phyloP scores from a whole-genome alignment of 2,797 vertebrate species.

The Thalassophryne amazonica region DNA sequence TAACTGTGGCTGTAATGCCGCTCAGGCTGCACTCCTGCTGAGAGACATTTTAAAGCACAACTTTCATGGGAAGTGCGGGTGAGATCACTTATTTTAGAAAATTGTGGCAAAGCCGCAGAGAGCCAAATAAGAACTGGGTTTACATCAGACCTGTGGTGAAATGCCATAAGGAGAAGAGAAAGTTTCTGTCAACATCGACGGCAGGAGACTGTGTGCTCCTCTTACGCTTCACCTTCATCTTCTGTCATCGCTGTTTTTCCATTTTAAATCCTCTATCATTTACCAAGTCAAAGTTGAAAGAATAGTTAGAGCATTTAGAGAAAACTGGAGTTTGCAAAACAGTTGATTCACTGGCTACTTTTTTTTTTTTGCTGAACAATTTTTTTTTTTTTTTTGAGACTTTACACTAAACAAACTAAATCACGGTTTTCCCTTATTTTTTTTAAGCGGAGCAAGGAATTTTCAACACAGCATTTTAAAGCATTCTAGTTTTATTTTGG shows the following conservation, averaged over 20 bases:
- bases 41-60: constrained; percentile 50
- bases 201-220: constrained; percentile 17
- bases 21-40: constrained; percentile 46
- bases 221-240: constrained; percentile 38
- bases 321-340: constrained; percentile 20
- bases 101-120: constrained; percentile 13
- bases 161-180: constrained; percentile 40
- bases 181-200: constrained; percentile 50
- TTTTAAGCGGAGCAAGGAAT: too few species aligned
- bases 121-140: constrained; percentile 41
- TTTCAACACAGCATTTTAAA: too few species aligned
- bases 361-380: constrained; percentile 20
- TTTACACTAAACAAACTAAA: constrained; percentile 34
- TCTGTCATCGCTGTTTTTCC: constrained; percentile 33
- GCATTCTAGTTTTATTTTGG: too few species aligned
- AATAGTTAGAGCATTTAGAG: constrained; percentile 24
- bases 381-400: constrained; percentile 11
- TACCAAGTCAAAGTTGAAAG: constrained; percentile 15
- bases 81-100: constrained; percentile 64
- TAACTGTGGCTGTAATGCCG: constrained; percentile 23
- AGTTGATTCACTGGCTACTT: constrained; percentile 6
- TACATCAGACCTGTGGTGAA: constrained; percentile 39
- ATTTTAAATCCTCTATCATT: constrained; percentile 25
- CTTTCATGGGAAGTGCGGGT: constrained; percentile 57
- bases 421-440: too few species aligned